Conservation (phyloP, 2,888 invertebrate genomes). For the Euproctis similis region DNA sequence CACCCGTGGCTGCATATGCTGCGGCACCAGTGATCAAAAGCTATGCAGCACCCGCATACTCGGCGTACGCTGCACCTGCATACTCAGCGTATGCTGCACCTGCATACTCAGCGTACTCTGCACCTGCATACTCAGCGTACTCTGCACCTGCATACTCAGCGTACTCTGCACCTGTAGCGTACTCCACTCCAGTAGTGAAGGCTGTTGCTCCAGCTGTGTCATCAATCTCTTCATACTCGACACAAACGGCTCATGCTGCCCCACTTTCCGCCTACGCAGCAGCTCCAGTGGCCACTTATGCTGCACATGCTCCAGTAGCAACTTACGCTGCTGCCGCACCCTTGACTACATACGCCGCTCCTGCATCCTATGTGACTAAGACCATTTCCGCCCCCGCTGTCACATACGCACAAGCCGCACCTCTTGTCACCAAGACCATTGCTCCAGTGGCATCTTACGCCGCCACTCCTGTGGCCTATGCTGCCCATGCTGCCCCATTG, state of each 20-base stretch:
- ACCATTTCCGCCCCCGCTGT: conserved; percentile 12
- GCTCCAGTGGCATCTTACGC: conserved; percentile 46
- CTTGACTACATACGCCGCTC: conserved; percentile 14
- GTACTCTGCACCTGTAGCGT: conserved; percentile 19
- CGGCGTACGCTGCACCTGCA: conserved; percentile 27
- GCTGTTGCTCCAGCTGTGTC: conserved; percentile 50
- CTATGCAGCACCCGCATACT: conserved; percentile 25
- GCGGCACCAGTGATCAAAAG: conserved; percentile 45
- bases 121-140: conserved; percentile 31
- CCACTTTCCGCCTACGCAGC: conserved; percentile 32
- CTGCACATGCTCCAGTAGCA: conserved; percentile 25
- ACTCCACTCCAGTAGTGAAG: conserved; percentile 45
- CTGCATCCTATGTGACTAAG: conserved; percentile 44
- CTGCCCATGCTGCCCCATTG: conserved; percentile 37
- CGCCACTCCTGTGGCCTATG: conserved; percentile 45
- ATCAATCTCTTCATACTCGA: conserved; percentile 45
- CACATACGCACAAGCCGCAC: conserved; percentile 26
- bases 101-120: conserved; percentile 26
- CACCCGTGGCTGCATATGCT: conserved; percentile 44
- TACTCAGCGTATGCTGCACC: conserved; percentile 22
- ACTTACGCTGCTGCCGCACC: conserved; percentile 28
- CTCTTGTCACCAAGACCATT: conserved; percentile 42
- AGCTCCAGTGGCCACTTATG: conserved; percentile 36
- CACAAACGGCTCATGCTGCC: conserved; percentile 28
- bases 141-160: conserved; percentile 13